Evolutionary conservation across 2,797 vertebrate genomes (phyloP).

Genomic region (Tauraco hartlaubi): DNA sequence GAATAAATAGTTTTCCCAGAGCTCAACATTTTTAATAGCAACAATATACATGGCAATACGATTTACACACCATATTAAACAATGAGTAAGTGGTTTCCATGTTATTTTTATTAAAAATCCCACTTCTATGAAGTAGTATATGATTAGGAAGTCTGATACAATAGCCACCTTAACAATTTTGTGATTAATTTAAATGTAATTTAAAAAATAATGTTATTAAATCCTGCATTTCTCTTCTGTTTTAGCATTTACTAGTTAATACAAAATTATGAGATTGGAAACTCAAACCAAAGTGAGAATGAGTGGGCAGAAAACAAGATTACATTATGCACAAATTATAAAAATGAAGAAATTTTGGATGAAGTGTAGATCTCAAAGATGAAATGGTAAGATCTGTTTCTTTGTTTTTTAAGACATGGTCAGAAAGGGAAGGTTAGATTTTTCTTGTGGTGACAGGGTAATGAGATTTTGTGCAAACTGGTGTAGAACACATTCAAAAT

Average conservation of each 20-base stretch:
- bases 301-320: neutral
- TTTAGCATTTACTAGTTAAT: neutral
- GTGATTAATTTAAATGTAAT: neutral
- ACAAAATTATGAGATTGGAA: neutral
- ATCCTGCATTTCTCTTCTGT: neutral
- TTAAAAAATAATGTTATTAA: neutral
- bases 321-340: neutral
- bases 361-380: neutral
- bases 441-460: neutral
- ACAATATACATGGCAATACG: neutral
- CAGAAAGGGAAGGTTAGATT: neutral
- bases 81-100: neutral
- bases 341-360: neutral
- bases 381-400: neutral
- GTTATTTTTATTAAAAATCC: rapidly evolving
- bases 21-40: neutral
- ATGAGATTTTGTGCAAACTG: neutral
- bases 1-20: neutral
- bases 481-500: neutral
- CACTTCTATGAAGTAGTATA: neutral
- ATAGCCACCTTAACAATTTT: neutral
- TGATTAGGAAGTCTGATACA: neutral
- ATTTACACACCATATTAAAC: neutral
- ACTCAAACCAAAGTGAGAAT: neutral
- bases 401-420: neutral